Evolutionary conservation across 2,888 invertebrate species (phyloP).

Genomic region (Hydraecia micacea): DNA sequence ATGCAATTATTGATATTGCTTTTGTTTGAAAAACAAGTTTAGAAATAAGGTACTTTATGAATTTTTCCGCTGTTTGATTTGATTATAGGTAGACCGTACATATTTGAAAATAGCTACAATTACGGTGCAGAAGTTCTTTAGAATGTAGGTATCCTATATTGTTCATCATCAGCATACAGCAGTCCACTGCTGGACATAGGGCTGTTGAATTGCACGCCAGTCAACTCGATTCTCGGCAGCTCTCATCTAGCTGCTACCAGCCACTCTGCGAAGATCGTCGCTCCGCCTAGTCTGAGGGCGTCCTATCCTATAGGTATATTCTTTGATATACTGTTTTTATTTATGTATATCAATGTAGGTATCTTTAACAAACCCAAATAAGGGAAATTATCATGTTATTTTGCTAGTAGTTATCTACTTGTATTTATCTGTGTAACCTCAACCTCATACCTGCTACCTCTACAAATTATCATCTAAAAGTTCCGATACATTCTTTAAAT

Average conservation of each 20-base stretch:
- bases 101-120: too few relatives aligned
- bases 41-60: background rate
- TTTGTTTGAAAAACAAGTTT: background rate
- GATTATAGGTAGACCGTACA: too few relatives aligned
- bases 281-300: background rate
- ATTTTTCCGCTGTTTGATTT: background rate
- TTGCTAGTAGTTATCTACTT: background rate
- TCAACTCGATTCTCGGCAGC: background rate
- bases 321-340: background rate
- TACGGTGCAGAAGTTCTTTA: background rate
- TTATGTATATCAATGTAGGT: background rate
- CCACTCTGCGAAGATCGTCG: background rate
- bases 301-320: background rate
- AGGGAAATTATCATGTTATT: background rate
- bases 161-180: background rate
- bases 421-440: slow-evolving; percentile 22
- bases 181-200: background rate
- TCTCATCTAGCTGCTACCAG: background rate
- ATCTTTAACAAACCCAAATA: background rate
- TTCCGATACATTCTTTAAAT: background rate
- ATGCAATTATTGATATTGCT: background rate
- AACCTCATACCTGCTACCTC: slow-evolving; percentile 4
- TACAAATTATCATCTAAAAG: background rate
- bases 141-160: background rate
- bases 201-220: background rate